Base-by-base conservation (phyloP, 2,888 invertebrate genomes). In the Brenthis daphne region DNA sequence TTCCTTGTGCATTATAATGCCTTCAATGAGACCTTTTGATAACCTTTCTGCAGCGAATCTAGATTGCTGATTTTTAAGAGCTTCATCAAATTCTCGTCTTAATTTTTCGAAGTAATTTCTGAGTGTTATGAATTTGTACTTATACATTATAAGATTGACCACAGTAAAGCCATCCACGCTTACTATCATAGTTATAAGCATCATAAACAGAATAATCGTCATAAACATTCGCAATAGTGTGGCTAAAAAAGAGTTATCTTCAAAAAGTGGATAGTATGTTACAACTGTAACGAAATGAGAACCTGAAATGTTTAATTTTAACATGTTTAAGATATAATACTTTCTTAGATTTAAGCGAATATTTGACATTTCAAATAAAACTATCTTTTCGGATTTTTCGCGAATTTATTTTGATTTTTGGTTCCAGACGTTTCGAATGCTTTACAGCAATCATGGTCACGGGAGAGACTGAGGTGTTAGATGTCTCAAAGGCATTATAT, bases 91-190 rank as follows among this genome's bases (percentile, higher is more conserved):
- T 47, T 88, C 83, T 2, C 76, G 73, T 63, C 79, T 78, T 55
- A 92, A 71, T 8, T 78, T 80, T 71, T 87, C 86, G 29, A 92
- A 90, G 73, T 90, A 91, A 53, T 82, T 74, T 70, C 84, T 81
- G 48, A 92, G 69, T 0, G 89, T 86, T n/a, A 90, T 86, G 54
- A 90, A 86, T 74, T 92, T 92, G 70, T 90, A 90, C 70, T 90
- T 90, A 67, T 83, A 87, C 77, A 89, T 86, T 11, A 91, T 88
- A 14, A 92, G 77, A 64, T 85, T 83, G 2, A 82, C 75, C 80
- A 92, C 82, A 0, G 86, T 85, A 53, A 85, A 84, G 2, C 81
- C 74, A 67, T 92, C 92, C 0, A 87, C 83, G 0, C 84, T 80
- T n/a, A 88, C 68, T 2, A 88, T 87, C 90, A 92, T 90, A 0